Base-by-base conservation (phyloP, 2,113 vertebrate species). In the Ciconia boyciana region DNA sequence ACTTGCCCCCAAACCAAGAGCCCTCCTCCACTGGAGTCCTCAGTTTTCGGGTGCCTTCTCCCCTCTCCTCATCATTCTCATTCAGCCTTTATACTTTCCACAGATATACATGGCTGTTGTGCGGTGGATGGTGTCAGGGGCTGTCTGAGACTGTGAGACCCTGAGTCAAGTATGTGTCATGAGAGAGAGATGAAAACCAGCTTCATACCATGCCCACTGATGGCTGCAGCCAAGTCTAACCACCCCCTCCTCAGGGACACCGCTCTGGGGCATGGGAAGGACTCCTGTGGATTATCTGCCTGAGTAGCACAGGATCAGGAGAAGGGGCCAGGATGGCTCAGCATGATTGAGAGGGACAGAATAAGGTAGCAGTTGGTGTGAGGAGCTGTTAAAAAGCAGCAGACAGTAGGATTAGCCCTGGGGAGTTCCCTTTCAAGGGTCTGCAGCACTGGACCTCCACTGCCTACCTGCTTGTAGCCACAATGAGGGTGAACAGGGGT, bases 401-500 rank as follows among this genome's bases (percentile, higher is more conserved):
- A 69, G 26, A 22, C 6, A 61, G 39, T 36, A 24, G 52, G 61
- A 52, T 36, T 46, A n/a, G 41, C 17, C 32, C 28, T 55, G 39
- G 14, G 26, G 32, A 76, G 21, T 11, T 77, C 26, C 22, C 29
- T 54, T 34, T 13, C 34, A 29, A 44, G 29, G 31, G 8, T 31
- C 52, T 43, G 18, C 66, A 85, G 60, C 19, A 24, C 36, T 43
- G 34, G 18, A 64, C 43, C 49, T 31, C 16, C 28, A 15, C 44
- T 44, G 10, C 16, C 54, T 34, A 16, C 22, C 52, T 34, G 1
- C 10, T 6, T 43, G 29, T 39, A 58, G 54, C 39, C 68, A 43
- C 0, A 1, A 48, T 5, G 31, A 44, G 54, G 13, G 28, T 41
- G 49, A 71, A 7, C 36, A 28, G 26, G 11, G 18, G 3, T 25